A percentile compares a stretch with the other conserved stretches of the same genome.
These are phyloP conservation scores for Ceuthmochares aereus DNA, from an alignment of 2,113 vertebrate genomes.

Conservation along the genomic window DNA sequence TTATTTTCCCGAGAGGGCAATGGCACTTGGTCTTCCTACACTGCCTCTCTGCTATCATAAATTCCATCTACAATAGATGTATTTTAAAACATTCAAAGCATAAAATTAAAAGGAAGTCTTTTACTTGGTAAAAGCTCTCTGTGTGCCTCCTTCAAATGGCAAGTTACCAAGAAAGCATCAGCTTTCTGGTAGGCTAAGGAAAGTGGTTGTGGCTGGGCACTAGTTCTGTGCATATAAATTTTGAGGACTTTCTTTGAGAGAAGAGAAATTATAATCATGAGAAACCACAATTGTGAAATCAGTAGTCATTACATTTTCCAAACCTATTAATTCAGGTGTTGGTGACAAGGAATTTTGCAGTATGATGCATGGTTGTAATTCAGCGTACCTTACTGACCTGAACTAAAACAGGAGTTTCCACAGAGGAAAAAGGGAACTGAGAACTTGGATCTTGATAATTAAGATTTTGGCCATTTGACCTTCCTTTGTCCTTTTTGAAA, in stretches of 20 bases:
- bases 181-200: background rate
- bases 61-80: background rate
- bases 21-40: background rate
- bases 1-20: background rate
- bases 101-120: background rate
- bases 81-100: background rate
- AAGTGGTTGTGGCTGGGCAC: background rate
- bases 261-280: background rate
- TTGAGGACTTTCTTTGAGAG: background rate
- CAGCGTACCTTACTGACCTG: accelerated
- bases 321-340: background rate
- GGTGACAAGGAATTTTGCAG: background rate
- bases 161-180: background rate
- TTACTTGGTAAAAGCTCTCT: background rate
- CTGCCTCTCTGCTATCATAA: background rate
- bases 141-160: background rate
- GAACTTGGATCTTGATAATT: background rate
- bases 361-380: accelerated
- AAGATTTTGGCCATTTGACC: background rate
- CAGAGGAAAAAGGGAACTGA: background rate
- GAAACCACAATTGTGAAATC: background rate
- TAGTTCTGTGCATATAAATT: background rate
- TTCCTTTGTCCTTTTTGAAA: background rate
- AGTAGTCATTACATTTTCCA: background rate
- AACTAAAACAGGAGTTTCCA: background rate